phyloP scores from a whole-genome alignment of 2,888 invertebrate genomes.

The Branchellion lobata region DNA sequence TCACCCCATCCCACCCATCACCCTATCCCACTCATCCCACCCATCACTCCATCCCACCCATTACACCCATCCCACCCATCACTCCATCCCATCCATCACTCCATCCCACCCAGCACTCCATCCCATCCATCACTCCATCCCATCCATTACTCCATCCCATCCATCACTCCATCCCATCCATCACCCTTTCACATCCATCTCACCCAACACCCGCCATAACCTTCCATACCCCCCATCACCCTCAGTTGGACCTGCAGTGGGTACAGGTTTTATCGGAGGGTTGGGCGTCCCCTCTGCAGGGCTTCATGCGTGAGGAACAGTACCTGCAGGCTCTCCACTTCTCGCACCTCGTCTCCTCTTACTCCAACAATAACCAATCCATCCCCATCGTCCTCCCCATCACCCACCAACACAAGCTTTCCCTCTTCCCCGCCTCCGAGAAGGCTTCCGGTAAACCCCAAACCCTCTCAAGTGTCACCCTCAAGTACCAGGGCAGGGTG shows the following conservation, averaged over 20 bases:
- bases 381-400: conserved; percentile 90
- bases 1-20: too few relatives aligned
- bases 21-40: too few relatives aligned
- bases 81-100: too few relatives aligned
- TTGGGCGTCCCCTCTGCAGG: conserved; percentile 92
- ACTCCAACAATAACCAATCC: conserved; percentile 78
- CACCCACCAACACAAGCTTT: conserved; percentile 70
- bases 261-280: conserved; percentile 89
- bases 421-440: conserved; percentile 67
- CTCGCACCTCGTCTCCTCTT: conserved; percentile 74
- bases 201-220: neutral
- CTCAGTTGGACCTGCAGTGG: conserved; percentile 86
- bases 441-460: neutral
- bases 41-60: too few relatives aligned
- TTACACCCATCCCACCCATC: too few relatives aligned
- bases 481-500: conserved; percentile 61
- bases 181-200: neutral
- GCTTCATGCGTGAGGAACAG: conserved; percentile 96
- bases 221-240: neutral
- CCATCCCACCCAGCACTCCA: too few relatives aligned
- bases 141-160: neutral
- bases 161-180: neutral
- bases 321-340: conserved; percentile 89
- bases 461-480: conserved; percentile 61
- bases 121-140: too few relatives aligned